These are phyloP conservation scores for Agrochola circellaris DNA, from an alignment of 2,888 invertebrate species.

Conservation along the genomic window DNA sequence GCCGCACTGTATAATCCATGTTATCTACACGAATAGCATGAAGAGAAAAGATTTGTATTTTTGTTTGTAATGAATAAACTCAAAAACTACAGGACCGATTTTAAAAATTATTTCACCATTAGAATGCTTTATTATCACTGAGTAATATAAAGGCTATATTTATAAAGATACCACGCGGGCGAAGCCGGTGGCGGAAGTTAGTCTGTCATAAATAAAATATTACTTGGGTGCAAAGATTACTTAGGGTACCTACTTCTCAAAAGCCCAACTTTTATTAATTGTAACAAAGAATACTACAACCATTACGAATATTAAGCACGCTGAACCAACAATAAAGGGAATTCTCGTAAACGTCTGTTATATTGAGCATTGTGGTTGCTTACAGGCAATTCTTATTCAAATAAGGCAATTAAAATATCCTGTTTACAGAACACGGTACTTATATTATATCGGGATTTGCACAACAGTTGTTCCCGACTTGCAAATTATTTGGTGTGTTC, in stretches of 20 bases:
- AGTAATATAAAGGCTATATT: no score
- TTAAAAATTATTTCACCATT: no score
- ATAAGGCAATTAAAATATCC: constrained; percentile 61
- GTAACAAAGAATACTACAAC: constrained; percentile 18
- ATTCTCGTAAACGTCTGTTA: constrained; percentile 31
- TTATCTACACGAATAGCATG: no score
- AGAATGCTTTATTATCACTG: no score
- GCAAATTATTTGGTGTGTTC: constrained; percentile 40
- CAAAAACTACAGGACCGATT: no score
- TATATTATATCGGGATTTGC: constrained; percentile 58
- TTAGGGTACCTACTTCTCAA: background rate
- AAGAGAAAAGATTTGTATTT: no score
- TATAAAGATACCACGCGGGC: no score
- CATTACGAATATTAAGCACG: constrained; percentile 19
- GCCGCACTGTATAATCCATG: no score
- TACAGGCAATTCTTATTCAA: constrained; percentile 60
- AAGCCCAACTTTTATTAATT: constrained; percentile 9
- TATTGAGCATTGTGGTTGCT: constrained; percentile 30
- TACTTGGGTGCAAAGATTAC: background rate
- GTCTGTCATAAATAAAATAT: background rate
- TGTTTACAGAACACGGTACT: constrained; percentile 48
- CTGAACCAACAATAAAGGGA: constrained; percentile 31
- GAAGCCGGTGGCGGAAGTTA: no score
- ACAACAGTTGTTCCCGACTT: constrained; percentile 50
- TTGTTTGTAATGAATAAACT: no score